Evolutionary conservation across 1,140 invertebrate species (phyloP), one percentile per base, ranked within the genome.

Genomic region (Drosophila kikkawai): DNA sequence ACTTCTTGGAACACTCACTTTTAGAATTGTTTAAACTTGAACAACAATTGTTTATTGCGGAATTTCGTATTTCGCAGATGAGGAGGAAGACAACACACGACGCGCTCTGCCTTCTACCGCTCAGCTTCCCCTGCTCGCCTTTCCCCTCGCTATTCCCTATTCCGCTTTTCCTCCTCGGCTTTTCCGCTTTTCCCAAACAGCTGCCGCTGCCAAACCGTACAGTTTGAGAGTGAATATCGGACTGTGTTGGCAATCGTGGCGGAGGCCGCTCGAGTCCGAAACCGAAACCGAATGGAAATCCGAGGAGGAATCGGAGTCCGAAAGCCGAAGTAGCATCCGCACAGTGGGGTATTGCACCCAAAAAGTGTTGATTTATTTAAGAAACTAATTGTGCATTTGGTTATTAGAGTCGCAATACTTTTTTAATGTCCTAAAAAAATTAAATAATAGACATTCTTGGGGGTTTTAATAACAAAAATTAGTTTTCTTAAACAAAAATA

Each of bases 121-220:
- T 55, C 53, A 55, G 53, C 34, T 82, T 76, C 64, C 83, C 65
- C 53, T 73, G 53, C 55, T 41, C 69, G 68, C 50, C 51, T 55
- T 55, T 39, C 36, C 68, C 51, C 68, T 36, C 57, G 29, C 32
- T 71, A 53, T 50, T 59, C 68, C 12, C 51, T 60, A 19, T 57
- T 44, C 39, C 45, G 36, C 53, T 71, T 42, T 47, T 74, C 59
- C 68, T 55, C 42, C 61, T 63, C 66, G 71, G 32, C 51, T 75
- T 55, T 75, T 66, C 61, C 76, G 82, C 66, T 87, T 67, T 53
- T 70, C 60, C 50, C 48, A 64, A 64, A 41, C 78, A 64, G 61
- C 73, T 81, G 80, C 82, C 82, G 69, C 82, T 81, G 69, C 66
- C 83, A 86, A 87, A 87, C 84, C 84, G 84, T 83, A 87, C 80